Evolutionary conservation across 2,797 vertebrate species (phyloP).

Genomic region (Silurus lanzhouensis): DNA sequence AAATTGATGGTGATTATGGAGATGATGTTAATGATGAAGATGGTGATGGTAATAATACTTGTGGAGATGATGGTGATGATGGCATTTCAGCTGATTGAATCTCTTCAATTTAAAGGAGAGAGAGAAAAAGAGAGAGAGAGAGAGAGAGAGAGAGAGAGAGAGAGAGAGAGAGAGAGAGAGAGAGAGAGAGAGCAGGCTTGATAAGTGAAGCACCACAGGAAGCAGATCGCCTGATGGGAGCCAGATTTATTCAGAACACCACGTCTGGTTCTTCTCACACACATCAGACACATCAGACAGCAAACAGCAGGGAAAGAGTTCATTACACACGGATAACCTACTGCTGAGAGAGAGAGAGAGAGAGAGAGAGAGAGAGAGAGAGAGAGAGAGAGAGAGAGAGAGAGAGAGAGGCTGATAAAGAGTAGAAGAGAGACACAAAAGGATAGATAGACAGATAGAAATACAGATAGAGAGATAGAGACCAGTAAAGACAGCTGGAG

Average conservation of each 20-base stretch:
- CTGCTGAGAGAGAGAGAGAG: background rate
- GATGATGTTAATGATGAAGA: no score
- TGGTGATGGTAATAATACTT: no score
- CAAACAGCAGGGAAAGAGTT: background rate
- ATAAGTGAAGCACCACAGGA: background rate
- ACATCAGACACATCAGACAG: conserved; percentile 14
- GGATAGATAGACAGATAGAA: background rate
- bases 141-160: no score
- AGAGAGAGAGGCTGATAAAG: no score
- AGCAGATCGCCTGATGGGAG: background rate
- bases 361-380: background rate
- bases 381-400: background rate
- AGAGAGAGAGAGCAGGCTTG: no score
- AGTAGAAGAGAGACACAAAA: background rate
- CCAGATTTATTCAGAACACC: background rate
- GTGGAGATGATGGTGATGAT: no score
- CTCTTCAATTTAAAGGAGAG: background rate
- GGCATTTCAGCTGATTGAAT: no score
- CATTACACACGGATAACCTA: background rate
- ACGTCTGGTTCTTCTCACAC: conserved; percentile 6
- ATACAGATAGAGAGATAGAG: background rate
- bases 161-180: no score
- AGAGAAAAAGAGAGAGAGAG: no score
- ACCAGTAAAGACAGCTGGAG: background rate
- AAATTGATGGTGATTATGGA: no score